Base-by-base conservation (phyloP, 2,113 vertebrate species). In the Silurus glanis region DNA sequence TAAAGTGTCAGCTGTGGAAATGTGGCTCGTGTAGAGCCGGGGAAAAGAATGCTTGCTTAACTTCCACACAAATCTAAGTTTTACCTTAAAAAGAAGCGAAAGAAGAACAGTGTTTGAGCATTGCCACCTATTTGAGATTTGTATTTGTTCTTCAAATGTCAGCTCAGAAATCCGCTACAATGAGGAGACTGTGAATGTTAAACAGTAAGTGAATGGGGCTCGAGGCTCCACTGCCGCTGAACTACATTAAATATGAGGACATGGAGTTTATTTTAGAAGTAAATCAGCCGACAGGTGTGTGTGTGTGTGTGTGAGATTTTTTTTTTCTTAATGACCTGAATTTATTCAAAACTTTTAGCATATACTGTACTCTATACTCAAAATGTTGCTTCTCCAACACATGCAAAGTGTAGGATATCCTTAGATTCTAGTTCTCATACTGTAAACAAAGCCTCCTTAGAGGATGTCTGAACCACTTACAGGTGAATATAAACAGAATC, bases 121-220 rank as follows among this genome's bases (percentile, higher is more conserved):
- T 93, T 91, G 92, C 94, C 94, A 95, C 93, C 92, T 93, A 93
- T 90, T 88, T 90, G 91, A 93, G 94, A 90, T 85, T 90, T 91
- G 92, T 91, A 90, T 94, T 95, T 94, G 94, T 94, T 93, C 91
- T 94, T 94, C 92, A 95, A 95, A 95, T 95, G 94, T 95, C 95
- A 95, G 90, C 74, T 88, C 90, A 90, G 92, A 94, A 95, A 94
- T 95, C 93, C 91, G 83, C 89, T 83, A 88, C 84, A 93, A 91
- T 92, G 91, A 91, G 91, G 91, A 88, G 83, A 89, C 89, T 55
- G 87, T 84, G 88, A 91, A 91, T 91, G 83, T 92, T 91, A 92
- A 88, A 88, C 85, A 81, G 90, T 89, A 89, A 90, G 84, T 84
- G 84, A 91, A 88, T 75, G 76, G 81, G 91, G 89, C 87, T 86